Evolutionary conservation across 1,140 invertebrate genomes (phyloP).

Genomic region (Plodia interpunctella): DNA sequence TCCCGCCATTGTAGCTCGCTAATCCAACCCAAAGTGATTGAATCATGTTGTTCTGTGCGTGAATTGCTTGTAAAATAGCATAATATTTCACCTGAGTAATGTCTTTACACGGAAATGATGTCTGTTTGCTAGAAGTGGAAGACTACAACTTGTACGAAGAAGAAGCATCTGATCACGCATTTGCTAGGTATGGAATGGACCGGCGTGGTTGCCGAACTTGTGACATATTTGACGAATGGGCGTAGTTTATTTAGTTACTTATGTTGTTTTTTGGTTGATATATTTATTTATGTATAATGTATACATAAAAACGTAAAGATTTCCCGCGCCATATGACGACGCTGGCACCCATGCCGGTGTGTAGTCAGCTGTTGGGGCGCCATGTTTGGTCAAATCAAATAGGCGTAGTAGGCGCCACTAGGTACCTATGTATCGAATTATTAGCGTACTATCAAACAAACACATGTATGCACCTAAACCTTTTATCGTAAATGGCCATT

Average conservation of each 20-base stretch:
- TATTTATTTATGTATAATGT: conserved; percentile 7
- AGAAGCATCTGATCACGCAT: conserved; percentile 74
- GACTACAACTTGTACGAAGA: conserved; percentile 75
- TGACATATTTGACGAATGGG: background rate
- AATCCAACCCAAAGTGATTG: conserved; percentile 47
- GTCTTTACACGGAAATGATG: conserved; percentile 76
- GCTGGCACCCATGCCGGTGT: conserved; percentile 67
- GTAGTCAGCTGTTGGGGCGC: conserved; percentile 78
- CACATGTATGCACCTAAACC: conserved; percentile 32
- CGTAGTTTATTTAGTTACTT: conserved; percentile 11
- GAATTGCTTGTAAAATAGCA: conserved; percentile 45
- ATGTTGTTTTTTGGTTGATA: conserved; percentile 9
- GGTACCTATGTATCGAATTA: conserved; percentile 26
- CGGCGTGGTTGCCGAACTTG: conserved; percentile 60
- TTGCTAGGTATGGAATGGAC: conserved; percentile 66
- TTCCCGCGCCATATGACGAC: conserved; percentile 44
- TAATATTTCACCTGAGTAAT: conserved; percentile 59
- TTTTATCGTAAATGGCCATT: conserved; percentile 40
- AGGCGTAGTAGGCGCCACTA: conserved; percentile 69
- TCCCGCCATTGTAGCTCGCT: conserved; percentile 75
- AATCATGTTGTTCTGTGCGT: conserved; percentile 46
- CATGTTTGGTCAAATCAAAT: conserved; percentile 75
- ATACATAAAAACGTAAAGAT: background rate
- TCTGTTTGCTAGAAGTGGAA: conserved; percentile 74
- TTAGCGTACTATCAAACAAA: conserved; percentile 41